These are phyloP conservation scores for Amphiprion ocellaris DNA, from an alignment of 2,113 vertebrate genomes.

Conservation along the genomic window DNA sequence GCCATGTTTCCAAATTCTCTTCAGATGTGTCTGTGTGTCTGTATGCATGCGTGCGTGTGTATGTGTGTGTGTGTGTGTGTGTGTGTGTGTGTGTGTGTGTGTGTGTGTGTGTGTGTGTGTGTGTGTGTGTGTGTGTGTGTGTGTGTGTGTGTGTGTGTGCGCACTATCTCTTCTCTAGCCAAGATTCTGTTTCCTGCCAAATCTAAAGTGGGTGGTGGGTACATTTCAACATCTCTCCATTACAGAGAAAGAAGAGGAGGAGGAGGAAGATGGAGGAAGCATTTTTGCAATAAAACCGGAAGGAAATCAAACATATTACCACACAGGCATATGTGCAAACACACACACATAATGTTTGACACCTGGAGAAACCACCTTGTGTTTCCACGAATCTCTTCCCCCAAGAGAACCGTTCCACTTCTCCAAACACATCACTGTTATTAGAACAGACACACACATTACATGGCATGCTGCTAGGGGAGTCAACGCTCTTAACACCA, in stretches of 20 bases:
- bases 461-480: constrained; percentile 1
- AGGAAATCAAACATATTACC: constrained; percentile 42
- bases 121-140: neutral
- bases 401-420: constrained; percentile 69
- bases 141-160: constrained; percentile 11
- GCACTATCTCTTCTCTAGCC: constrained; percentile 53
- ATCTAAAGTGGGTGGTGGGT: constrained; percentile 72
- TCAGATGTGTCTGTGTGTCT: constrained; percentile 47
- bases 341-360: constrained; percentile 41
- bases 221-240: constrained; percentile 77
- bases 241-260: constrained; percentile 59
- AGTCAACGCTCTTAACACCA: constrained; percentile 25
- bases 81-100: constrained; percentile 16
- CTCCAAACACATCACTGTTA: constrained; percentile 59
- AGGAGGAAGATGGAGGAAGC: constrained; percentile 37
- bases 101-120: constrained; percentile 16
- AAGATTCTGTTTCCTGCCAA: constrained; percentile 75
- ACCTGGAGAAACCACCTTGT: constrained; percentile 61
- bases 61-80: constrained; percentile 19
- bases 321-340: constrained; percentile 2
- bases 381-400: constrained; percentile 47
- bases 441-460: constrained; percentile 45
- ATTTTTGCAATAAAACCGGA: constrained; percentile 56
- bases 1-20: constrained; percentile 72
- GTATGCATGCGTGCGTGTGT: constrained; percentile 6